These are phyloP conservation scores for Ophiothrix spiculata DNA, from an alignment of 35 echinoderm and acorn worm genomes.

Conservation along the genomic window DNA sequence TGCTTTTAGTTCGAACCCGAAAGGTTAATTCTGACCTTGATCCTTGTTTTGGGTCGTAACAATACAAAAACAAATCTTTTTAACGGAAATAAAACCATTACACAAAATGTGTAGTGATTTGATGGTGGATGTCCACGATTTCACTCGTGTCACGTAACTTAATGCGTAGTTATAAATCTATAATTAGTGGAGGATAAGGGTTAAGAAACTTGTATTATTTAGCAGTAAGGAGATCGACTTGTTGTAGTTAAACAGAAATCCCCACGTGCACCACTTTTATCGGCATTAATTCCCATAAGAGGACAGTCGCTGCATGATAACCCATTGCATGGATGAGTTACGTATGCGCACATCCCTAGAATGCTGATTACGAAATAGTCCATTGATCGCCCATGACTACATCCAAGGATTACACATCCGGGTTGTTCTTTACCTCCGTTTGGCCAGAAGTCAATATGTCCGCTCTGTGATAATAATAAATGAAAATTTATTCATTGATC, in stretches of 20 bases:
- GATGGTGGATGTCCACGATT: too few species aligned
- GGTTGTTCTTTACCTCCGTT: conserved; percentile 57
- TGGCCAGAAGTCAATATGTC: conserved; percentile 46
- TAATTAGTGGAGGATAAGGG: too few species aligned
- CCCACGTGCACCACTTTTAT: background rate
- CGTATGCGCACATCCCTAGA: background rate
- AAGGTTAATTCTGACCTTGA: too few species aligned
- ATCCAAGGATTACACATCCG: conserved; percentile 11
- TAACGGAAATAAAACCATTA: too few species aligned
- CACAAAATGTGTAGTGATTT: too few species aligned
- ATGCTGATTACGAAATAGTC: background rate
- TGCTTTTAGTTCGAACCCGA: too few species aligned
- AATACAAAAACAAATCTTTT: too few species aligned
- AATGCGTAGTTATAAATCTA: too few species aligned
- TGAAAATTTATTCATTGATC: too few species aligned
- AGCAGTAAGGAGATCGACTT: background rate
- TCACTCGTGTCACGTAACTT: too few species aligned
- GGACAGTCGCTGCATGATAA: background rate
- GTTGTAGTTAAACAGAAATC: background rate
- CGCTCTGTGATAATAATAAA: background rate
- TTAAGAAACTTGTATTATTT: too few species aligned
- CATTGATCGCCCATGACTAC: background rate
- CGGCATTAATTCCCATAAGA: background rate
- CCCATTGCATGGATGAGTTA: background rate
- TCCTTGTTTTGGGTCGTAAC: too few species aligned